Evolutionary conservation across 2,888 invertebrate genomes (phyloP).

Genomic region (Synergus laeviventris): DNA sequence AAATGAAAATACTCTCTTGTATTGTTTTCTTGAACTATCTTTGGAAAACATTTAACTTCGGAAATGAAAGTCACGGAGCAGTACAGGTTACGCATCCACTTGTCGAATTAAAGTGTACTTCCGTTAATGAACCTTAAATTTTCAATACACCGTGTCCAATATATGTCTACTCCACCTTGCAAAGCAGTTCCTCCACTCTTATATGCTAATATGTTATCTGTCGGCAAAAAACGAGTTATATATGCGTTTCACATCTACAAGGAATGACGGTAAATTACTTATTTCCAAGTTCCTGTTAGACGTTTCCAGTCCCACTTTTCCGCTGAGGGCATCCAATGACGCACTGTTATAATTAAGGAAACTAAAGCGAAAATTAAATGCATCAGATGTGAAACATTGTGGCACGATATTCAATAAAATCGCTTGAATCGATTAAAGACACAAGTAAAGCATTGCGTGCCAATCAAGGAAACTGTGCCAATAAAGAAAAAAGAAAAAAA

Average conservation of each 20-base stretch:
- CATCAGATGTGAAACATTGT: conserved; percentile 1
- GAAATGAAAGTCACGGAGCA: background rate
- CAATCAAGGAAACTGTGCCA: background rate
- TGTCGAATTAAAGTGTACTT: background rate
- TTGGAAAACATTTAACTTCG: background rate
- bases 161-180: background rate
- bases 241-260: conserved; percentile 26
- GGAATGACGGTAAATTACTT: conserved; percentile 29
- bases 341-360: conserved; percentile 9
- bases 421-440: conserved; percentile 14
- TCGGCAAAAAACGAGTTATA: conserved; percentile 22
- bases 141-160: background rate
- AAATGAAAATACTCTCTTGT: background rate
- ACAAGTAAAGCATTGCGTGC: conserved; percentile 18
- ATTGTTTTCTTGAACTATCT: background rate
- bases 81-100: background rate
- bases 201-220: conserved; percentile 29
- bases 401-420: conserved; percentile 31
- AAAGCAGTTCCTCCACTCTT: background rate
- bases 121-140: background rate
- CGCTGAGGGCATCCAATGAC: conserved; percentile 22
- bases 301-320: conserved; percentile 1
- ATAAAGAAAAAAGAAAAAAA: conserved; percentile 7
- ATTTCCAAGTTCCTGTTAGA: conserved; percentile 31
- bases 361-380: background rate